These are phyloP conservation scores for Nothobranchius furzeri DNA, from an alignment of 2,113 vertebrate genomes.

Conservation along the genomic window DNA sequence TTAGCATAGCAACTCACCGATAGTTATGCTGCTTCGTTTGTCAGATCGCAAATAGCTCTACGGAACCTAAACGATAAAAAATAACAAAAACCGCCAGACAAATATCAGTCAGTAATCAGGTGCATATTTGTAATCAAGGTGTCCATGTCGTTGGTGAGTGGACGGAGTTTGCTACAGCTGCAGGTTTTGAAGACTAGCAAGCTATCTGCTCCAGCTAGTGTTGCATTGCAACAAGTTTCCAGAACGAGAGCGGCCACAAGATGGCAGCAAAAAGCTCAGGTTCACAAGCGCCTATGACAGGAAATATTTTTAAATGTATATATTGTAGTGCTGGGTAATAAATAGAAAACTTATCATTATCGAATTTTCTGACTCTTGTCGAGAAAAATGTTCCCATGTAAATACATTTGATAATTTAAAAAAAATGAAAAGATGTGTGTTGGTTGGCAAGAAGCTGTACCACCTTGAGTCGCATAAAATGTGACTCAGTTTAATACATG, in stretches of 20 bases:
- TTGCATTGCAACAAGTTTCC: conserved; percentile 63
- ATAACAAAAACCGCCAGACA: conserved; percentile 7
- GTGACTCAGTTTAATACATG: too few relatives aligned
- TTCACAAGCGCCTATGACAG: too few relatives aligned
- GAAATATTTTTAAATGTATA: too few relatives aligned
- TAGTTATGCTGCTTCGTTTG: conserved; percentile 39
- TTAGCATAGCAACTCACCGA: conserved; percentile 59
- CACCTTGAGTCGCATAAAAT: too few relatives aligned
- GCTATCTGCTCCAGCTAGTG: conserved; percentile 29
- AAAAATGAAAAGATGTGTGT: too few relatives aligned
- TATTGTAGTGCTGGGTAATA: too few relatives aligned
- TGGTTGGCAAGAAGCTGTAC: too few relatives aligned
- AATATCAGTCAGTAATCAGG: conserved; percentile 44
- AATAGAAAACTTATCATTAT: too few relatives aligned
- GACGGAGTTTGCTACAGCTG: conserved; percentile 41
- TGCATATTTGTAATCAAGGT: conserved; percentile 53
- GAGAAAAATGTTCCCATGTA: too few relatives aligned
- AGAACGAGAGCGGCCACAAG: conserved; percentile 9
- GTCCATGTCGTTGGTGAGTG: conserved; percentile 52
- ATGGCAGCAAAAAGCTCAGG: conserved; percentile 31
- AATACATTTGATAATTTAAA: too few relatives aligned
- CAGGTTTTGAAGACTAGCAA: conserved; percentile 29
- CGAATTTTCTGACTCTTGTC: too few relatives aligned
- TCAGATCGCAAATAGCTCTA: conserved; percentile 28
- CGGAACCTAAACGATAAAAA: background rate